Base-by-base conservation (phyloP, 2,113 vertebrate genomes). In the human region DNA sequence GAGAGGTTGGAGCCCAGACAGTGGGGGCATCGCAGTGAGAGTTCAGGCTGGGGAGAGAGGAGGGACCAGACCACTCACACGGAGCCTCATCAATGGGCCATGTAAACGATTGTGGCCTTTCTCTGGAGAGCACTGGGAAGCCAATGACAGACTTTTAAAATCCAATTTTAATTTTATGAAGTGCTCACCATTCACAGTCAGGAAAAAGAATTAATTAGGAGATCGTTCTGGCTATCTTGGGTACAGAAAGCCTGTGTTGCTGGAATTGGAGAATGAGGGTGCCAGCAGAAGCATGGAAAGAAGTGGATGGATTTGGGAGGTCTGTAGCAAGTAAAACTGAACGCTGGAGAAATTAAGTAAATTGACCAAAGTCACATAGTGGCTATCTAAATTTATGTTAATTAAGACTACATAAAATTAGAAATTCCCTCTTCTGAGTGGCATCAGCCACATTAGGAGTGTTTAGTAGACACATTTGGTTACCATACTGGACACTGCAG, bases 141-240 rank as follows among this genome's bases (percentile, higher is more conserved):
- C 40, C 68, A 70, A 1, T 75, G n/a, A 73, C 8, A 79, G 38
- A 66, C n/a, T 76, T 96, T 91, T 82, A 79, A 84, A 68, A 16
- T 88, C 61, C 11, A 40, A 14, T 30, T 78, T 84, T 79, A 35
- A 48, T 89, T 70, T 92, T 89, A 73, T 4, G 27, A 43, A 79
- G 52, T 30, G 17, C 55, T 95, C 23, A 23, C 5, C 40, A 3
- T 88, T 30, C 5, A 8, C 32, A 55, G 1, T 91, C 68, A 78
- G 45, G 48, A 66, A 90, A 38, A 32, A 72, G 25, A 17, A 22
- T 79, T 43, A 17, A 22, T 79, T n/a, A 84, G 25, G 66, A 82
- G 18, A 23, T 11, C 5, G 0, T 1, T 0, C 3, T 84, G 45
- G 43, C 10, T 80, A 14, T 50, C 30, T 10, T 35, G 30, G 4